Evolutionary conservation across 2,797 vertebrate species (phyloP).

Genomic region (Gorsachius magnificus): DNA sequence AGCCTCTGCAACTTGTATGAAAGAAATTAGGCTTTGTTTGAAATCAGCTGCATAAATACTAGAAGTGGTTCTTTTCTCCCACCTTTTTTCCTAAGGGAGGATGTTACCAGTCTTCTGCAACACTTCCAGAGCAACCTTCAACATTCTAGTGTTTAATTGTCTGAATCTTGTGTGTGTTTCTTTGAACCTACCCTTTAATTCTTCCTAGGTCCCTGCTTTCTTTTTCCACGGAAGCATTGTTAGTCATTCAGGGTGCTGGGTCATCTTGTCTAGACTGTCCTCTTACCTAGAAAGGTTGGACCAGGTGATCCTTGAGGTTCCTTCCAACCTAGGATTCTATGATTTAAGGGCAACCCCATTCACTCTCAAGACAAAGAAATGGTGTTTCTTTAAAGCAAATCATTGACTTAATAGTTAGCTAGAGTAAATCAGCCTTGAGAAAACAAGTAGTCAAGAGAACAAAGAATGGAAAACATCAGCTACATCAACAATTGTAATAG

Average conservation of each 20-base stretch:
- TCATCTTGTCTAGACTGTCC: too few species aligned
- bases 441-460: not conserved
- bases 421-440: not conserved
- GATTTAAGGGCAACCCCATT: not conserved
- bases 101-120: not conserved
- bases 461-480: not conserved
- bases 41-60: not conserved
- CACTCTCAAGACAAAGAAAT: not conserved
- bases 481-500: not conserved
- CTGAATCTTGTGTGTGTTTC: not conserved
- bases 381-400: not conserved
- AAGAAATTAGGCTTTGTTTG: not conserved
- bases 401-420: not conserved
- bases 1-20: not conserved
- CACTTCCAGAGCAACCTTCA: not conserved
- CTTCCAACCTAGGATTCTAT: too few species aligned
- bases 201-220: not conserved
- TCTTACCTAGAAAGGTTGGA: too few species aligned
- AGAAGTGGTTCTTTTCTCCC: not conserved
- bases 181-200: not conserved
- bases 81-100: not conserved
- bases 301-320: too few species aligned
- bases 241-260: not conserved
- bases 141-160: not conserved
- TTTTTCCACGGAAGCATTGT: not conserved